Percentiles rank a stretch among this genome's conserved stretches.
phyloP scores from a whole-genome alignment of 2,888 invertebrate species.

The Torymus auratus region DNA sequence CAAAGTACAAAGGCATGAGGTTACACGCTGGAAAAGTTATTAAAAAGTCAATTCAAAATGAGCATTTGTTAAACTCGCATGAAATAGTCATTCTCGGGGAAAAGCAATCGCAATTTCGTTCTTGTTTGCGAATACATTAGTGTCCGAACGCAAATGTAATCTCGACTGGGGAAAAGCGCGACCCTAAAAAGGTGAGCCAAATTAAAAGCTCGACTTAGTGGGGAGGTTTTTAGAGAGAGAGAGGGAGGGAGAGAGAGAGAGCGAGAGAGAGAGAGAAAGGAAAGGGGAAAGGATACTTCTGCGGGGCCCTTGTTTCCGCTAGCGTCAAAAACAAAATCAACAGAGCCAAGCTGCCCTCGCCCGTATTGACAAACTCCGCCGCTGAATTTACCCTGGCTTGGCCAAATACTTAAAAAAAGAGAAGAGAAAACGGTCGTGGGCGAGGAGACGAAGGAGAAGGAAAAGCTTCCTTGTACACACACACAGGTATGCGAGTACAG shows the following conservation, averaged over 20 bases:
- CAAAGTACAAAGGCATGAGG: no score
- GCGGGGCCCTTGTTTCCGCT: conserved; percentile 35
- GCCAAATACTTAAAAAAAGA: conserved; percentile 47
- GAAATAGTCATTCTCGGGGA: no score
- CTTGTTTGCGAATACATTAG: conserved; percentile 40
- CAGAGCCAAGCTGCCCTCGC: conserved; percentile 7
- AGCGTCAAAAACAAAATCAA: conserved; percentile 57
- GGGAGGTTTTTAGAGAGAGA: no score
- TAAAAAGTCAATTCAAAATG: no score
- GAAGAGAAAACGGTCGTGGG: conserved; percentile 21
- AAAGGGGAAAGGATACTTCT: conserved; percentile 1
- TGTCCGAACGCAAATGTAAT: conserved; percentile 31
- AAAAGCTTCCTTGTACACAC: conserved; percentile 31
- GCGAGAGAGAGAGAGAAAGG: neutral
- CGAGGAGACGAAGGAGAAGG: neutral
- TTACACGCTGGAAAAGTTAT: no score
- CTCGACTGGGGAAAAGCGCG: conserved; percentile 26
- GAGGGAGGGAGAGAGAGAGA: no score
- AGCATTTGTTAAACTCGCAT: no score
- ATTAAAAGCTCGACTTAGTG: conserved; percentile 33
- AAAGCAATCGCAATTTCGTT: neutral
- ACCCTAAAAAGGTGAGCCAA: conserved; percentile 37
- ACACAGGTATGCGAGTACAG: neutral
- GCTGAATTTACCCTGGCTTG: conserved; percentile 48
- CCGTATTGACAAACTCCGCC: conserved; percentile 50